Percentiles rank a stretch among this genome's conserved stretches.
Evolutionary conservation across 1,140 invertebrate species (phyloP).

Genomic region (Heterodera schachtii): DNA sequence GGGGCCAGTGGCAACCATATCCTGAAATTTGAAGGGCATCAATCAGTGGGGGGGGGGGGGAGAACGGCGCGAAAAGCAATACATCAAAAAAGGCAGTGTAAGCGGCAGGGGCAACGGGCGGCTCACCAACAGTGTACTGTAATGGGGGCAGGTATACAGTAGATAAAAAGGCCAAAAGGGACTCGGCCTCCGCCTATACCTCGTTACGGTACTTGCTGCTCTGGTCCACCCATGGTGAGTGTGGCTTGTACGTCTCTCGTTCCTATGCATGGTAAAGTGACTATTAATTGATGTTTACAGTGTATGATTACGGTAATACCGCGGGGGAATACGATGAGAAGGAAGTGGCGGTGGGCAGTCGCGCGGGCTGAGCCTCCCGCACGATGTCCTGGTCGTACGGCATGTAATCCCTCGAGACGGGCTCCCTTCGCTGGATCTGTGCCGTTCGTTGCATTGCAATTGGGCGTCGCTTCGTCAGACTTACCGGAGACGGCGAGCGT

Average conservation of each 20-base stretch:
- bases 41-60: too few relatives aligned
- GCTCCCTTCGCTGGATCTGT: constrained; percentile 37
- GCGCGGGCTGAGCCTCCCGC: constrained; percentile 49
- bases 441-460: too few relatives aligned
- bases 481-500: constrained; percentile 57
- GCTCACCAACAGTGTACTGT: constrained; percentile 47
- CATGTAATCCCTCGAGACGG: constrained; percentile 54
- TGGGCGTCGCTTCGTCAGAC: too few relatives aligned
- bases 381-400: constrained; percentile 63
- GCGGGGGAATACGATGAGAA: constrained; percentile 62
- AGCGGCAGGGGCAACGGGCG: constrained; percentile 46
- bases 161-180: background rate
- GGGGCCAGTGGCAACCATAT: constrained; percentile 57
- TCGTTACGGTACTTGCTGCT: constrained; percentile 60
- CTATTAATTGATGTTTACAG: too few relatives aligned
- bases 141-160: constrained; percentile 3
- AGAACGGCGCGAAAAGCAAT: background rate
- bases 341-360: constrained; percentile 54
- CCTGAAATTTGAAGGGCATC: constrained; percentile 8
- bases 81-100: constrained; percentile 61
- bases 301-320: too few relatives aligned
- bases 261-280: constrained; percentile 39
- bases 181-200: background rate
- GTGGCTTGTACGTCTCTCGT: constrained; percentile 56
- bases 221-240: constrained; percentile 61